phyloP scores from a whole-genome alignment of 2,888 invertebrate species.

The Erannis defoliaria region DNA sequence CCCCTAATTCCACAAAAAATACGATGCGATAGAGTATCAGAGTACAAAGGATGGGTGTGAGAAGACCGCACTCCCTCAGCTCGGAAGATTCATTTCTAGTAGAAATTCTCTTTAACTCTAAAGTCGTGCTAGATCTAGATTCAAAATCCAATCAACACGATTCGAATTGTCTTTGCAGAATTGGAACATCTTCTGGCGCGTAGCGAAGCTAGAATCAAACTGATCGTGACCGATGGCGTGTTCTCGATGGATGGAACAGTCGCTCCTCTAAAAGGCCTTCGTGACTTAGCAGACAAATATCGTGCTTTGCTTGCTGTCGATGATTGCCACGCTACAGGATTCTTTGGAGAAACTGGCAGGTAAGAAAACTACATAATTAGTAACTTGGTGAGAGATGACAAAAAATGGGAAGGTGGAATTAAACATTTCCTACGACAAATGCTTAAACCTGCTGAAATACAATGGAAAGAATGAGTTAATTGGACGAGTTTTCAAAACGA shows the following conservation, averaged over 20 bases:
- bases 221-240: constrained; percentile 96
- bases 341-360: constrained; percentile 95
- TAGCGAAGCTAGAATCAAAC: constrained; percentile 88
- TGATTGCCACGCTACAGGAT: constrained; percentile 97
- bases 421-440: too few species aligned
- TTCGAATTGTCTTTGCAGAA: constrained; percentile 79
- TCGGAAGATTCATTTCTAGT: too few species aligned
- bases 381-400: neutral
- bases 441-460: too few species aligned
- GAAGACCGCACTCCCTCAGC: too few species aligned
- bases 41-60: too few species aligned
- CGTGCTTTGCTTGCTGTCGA: constrained; percentile 94
- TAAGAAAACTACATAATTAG: constrained; percentile 53
- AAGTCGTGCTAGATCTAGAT: neutral
- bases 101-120: neutral
- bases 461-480: too few species aligned
- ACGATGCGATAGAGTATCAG: too few species aligned
- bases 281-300: constrained; percentile 92
- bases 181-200: constrained; percentile 90
- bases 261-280: constrained; percentile 91
- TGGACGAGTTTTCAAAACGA: too few species aligned
- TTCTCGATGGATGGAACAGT: constrained; percentile 98
- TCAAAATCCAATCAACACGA: neutral
- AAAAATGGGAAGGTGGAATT: too few species aligned
- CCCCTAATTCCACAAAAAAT: too few species aligned